phyloP scores from a whole-genome alignment of 2,888 invertebrate genomes.

The Tenthredo amoena region DNA sequence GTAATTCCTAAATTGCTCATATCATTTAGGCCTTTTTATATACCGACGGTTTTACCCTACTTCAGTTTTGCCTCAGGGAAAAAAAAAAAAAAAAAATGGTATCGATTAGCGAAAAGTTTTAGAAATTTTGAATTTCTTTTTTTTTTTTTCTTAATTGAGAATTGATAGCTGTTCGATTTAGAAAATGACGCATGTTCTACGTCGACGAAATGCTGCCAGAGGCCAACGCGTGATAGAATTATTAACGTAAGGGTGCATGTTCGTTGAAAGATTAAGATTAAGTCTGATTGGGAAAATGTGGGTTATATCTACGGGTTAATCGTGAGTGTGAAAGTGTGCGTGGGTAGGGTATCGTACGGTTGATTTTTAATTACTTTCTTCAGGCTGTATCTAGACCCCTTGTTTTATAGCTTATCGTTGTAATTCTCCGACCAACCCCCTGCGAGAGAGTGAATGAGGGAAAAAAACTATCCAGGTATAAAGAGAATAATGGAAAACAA shows the following conservation, averaged over 20 bases:
- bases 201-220: slow-evolving; percentile 36
- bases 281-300: slow-evolving; percentile 62
- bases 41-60: neutral
- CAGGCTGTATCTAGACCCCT: slow-evolving; percentile 52
- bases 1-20: slow-evolving; percentile 33
- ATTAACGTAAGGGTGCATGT: slow-evolving; percentile 72
- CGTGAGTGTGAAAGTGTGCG: slow-evolving; percentile 39
- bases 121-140: neutral
- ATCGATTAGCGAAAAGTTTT: neutral
- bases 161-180: slow-evolving; percentile 54
- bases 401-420: slow-evolving; percentile 32
- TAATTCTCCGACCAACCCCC: neutral
- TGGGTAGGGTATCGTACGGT: slow-evolving; percentile 61
- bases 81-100: neutral
- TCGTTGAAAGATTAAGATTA: slow-evolving; percentile 68
- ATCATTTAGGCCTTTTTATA: neutral
- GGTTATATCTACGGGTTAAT: slow-evolving; percentile 55
- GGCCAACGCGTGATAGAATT: slow-evolving; percentile 69
- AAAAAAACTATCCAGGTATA: neutral
- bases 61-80: neutral
- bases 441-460: neutral
- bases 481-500: slow-evolving; percentile 20
- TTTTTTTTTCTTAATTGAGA: neutral
- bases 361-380: slow-evolving; percentile 70
- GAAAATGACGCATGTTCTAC: slow-evolving; percentile 56